phyloP scores from a whole-genome alignment of 2,888 invertebrate species.

The Sinodicranocentrus sp. region DNA sequence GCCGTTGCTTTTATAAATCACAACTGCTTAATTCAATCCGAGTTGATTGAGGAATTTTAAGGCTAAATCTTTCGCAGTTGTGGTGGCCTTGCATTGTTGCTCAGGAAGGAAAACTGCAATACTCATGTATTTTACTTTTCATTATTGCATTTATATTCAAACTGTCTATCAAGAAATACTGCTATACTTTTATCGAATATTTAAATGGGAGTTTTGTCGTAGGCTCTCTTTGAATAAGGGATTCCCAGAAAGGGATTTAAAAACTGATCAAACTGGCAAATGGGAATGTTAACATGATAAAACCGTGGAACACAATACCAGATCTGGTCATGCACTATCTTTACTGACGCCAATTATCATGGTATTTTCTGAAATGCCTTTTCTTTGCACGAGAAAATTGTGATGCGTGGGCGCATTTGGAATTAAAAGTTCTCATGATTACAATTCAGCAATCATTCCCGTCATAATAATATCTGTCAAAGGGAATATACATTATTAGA shows the following conservation, averaged over 20 bases:
- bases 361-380: neutral
- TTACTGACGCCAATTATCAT: conserved; percentile 11
- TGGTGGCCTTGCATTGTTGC: conserved; percentile 58
- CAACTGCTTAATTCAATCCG: neutral
- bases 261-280: too few relatives aligned
- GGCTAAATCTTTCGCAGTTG: neutral
- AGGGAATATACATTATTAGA: neutral
- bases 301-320: too few relatives aligned
- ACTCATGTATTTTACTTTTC: too few relatives aligned
- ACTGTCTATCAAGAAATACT: too few relatives aligned
- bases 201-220: too few relatives aligned
- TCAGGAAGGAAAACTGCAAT: too few relatives aligned
- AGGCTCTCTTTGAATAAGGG: too few relatives aligned
- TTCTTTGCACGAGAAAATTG: conserved; percentile 39
- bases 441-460: conserved; percentile 28
- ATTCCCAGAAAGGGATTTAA: too few relatives aligned
- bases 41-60: neutral
- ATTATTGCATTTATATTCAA: too few relatives aligned
- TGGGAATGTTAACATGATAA: too few relatives aligned
- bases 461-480: conserved; percentile 52
- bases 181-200: too few relatives aligned
- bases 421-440: conserved; percentile 59
- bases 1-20: neutral
- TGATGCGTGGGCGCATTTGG: conserved; percentile 41
- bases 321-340: neutral